A percentile compares a stretch with the other conserved stretches of the same genome.
phyloP scores from a whole-genome alignment of 1,140 invertebrate genomes.

The Choristoneura fumiferana region DNA sequence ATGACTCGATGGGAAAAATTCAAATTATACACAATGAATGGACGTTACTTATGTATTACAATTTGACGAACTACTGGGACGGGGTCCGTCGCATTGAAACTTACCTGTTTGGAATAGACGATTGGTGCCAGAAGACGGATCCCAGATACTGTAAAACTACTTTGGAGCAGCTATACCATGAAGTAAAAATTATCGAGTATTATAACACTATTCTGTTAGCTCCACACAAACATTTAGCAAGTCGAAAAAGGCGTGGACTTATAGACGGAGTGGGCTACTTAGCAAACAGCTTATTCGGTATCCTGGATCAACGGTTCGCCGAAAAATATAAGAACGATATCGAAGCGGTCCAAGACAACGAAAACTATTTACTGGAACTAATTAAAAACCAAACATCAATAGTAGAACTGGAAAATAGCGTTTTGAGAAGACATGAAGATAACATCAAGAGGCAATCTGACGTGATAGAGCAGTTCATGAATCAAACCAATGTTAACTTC shows the following conservation, averaged over 20 bases:
- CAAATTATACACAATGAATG: conserved; percentile 32
- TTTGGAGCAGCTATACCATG: conserved; percentile 23
- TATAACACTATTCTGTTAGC: conserved; percentile 24
- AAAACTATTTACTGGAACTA: conserved; percentile 24
- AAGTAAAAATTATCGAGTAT: conserved; percentile 25
- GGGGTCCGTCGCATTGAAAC: conserved; percentile 17
- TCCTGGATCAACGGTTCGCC: conserved; percentile 33
- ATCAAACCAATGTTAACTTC: conserved; percentile 23
- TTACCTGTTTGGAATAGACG: conserved; percentile 10
- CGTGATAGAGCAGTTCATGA: conserved; percentile 22
- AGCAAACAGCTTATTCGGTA: conserved; percentile 28
- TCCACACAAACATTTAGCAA: conserved; percentile 24
- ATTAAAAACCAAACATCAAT: conserved; percentile 31
- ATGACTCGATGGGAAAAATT: conserved; percentile 26
- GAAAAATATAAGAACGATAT: conserved; percentile 32
- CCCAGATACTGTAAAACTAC: conserved; percentile 19
- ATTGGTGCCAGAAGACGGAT: conserved; percentile 22
- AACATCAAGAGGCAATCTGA: conserved; percentile 24
- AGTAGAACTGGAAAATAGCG: conserved; percentile 27
- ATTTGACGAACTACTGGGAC: conserved; percentile 30
- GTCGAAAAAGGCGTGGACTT: conserved; percentile 24
- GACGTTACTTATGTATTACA: conserved; percentile 32
- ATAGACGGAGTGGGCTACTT: conserved; percentile 27
- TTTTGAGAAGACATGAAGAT: conserved; percentile 26
- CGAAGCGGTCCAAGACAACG: conserved; percentile 24